Percentiles rank a stretch among this genome's conserved stretches.
These are phyloP conservation scores for Epirrhoe alternata DNA, from an alignment of 2,888 invertebrate genomes.

Conservation along the genomic window DNA sequence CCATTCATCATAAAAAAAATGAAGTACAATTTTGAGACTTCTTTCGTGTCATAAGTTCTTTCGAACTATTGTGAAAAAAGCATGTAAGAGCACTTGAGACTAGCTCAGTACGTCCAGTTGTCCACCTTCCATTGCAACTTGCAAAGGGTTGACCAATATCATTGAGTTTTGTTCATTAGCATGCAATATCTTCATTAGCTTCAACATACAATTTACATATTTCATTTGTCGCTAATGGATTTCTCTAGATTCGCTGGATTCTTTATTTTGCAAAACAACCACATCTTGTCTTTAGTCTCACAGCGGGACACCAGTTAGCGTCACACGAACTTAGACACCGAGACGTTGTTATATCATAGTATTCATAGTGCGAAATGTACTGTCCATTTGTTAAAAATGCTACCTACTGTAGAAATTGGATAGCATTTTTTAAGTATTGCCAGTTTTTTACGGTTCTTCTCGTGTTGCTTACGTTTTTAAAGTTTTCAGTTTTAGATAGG, in stretches of 20 bases:
- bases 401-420: slow-evolving; percentile 24
- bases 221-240: slow-evolving; percentile 1
- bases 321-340: slow-evolving; percentile 26
- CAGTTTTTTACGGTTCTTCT: not conserved
- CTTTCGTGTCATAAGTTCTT: too few species aligned
- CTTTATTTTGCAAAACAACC: slow-evolving; percentile 21
- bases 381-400: slow-evolving; percentile 19
- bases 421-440: not conserved
- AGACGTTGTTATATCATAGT: slow-evolving; percentile 18
- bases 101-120: too few species aligned
- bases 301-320: slow-evolving; percentile 27
- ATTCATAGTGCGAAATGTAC: slow-evolving; percentile 11
- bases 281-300: slow-evolving; percentile 25
- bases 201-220: not conserved
- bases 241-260: not conserved
- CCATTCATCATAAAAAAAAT: too few species aligned
- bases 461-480: not conserved
- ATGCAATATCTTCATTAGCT: not conserved
- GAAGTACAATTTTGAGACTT: too few species aligned
- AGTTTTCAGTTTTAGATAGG: too few species aligned
- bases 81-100: too few species aligned
- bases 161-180: too few species aligned
- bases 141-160: too few species aligned
- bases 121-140: too few species aligned
- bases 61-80: too few species aligned